phyloP scores from a whole-genome alignment of 1,140 invertebrate genomes.

The Drosophila lacertosa region DNA sequence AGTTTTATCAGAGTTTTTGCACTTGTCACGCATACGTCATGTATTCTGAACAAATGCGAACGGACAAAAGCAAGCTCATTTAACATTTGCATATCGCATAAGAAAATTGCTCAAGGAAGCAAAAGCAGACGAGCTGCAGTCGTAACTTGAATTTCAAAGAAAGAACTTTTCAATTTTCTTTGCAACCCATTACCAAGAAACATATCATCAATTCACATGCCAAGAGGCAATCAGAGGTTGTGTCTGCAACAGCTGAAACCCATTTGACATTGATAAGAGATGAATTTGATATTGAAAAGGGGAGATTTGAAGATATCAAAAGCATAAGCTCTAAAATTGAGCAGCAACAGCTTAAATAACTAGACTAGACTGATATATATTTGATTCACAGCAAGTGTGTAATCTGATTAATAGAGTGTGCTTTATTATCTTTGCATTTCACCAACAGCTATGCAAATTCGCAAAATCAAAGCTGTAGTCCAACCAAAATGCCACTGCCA shows the following conservation, averaged over 20 bases:
- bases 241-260: constrained; percentile 1
- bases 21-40: constrained; percentile 61
- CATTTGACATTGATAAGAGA: constrained; percentile 19
- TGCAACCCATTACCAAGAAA: constrained; percentile 4
- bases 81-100: constrained; percentile 32
- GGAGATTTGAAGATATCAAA: not conserved
- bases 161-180: not conserved
- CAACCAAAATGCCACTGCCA: too few relatives aligned
- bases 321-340: not conserved
- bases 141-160: constrained; percentile 21
- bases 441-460: constrained; percentile 20
- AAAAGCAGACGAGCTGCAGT: constrained; percentile 6
- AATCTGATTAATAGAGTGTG: not conserved
- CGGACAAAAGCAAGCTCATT: constrained; percentile 21
- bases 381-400: not conserved
- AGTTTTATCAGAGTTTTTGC: constrained; percentile 28
- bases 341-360: not conserved
- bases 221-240: constrained; percentile 16
- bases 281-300: constrained; percentile 1
- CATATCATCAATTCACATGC: not conserved
- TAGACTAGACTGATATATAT: not conserved
- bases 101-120: constrained; percentile 40
- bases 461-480: not conserved
- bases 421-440: not conserved
- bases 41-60: constrained; percentile 34